Conservation (phyloP, 2,888 invertebrate species). For the Latrodectus elegans region DNA sequence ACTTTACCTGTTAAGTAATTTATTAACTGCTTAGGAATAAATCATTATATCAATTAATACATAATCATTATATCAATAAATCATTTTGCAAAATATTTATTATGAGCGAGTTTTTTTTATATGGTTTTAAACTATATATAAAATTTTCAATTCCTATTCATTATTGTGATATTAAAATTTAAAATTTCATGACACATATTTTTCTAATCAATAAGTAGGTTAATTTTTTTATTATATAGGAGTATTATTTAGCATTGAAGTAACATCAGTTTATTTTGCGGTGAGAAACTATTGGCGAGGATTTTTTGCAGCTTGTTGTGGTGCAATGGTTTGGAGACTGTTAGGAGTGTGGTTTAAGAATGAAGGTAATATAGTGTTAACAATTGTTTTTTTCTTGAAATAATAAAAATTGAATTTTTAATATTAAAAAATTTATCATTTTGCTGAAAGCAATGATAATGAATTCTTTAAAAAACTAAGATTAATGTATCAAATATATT, state of each 20-base stretch:
- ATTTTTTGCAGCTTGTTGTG: conserved; percentile 98
- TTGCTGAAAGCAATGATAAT: too few relatives aligned
- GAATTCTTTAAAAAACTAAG: too few relatives aligned
- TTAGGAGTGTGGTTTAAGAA: conserved; percentile 96
- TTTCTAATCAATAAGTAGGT: not conserved
- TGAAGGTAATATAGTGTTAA: conserved; percentile 76
- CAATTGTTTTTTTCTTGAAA: not conserved
- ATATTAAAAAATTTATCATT: not conserved
- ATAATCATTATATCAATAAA: too few relatives aligned
- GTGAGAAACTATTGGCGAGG: conserved; percentile 99
- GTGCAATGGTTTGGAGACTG: conserved; percentile 94
- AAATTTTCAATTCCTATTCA: too few relatives aligned
- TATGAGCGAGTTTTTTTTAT: too few relatives aligned
- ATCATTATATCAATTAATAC: too few relatives aligned
- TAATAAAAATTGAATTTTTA: not conserved
- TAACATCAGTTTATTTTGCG: conserved; percentile 98
- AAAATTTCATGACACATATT: not conserved
- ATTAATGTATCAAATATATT: too few relatives aligned
- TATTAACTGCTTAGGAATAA: too few relatives aligned
- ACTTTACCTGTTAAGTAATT: too few relatives aligned
- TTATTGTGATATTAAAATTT: not conserved
- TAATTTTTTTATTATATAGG: conserved; percentile 79
- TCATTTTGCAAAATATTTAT: too few relatives aligned
- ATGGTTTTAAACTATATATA: too few relatives aligned
- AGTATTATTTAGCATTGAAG: conserved; percentile 98